phyloP scores from a whole-genome alignment of 2,888 invertebrate genomes.

The Trichogramma evanescens region DNA sequence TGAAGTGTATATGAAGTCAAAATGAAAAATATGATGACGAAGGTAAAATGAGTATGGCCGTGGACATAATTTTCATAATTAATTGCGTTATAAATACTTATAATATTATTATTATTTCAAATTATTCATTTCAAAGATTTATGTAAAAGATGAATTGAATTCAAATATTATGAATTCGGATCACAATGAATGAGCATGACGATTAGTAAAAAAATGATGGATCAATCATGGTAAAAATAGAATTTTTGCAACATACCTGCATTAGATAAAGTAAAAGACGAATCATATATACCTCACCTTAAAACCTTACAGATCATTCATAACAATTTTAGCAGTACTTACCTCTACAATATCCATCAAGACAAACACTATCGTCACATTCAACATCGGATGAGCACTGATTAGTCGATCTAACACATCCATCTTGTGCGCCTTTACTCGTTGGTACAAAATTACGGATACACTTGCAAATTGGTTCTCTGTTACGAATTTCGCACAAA shows the following conservation, averaged over 20 bases:
- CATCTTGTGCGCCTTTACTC: slow-evolving; percentile 56
- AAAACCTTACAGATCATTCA: slow-evolving; percentile 13
- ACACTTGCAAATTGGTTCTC: slow-evolving; percentile 73
- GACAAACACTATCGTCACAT: slow-evolving; percentile 73
- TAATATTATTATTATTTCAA: too few species aligned
- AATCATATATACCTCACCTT: slow-evolving; percentile 10
- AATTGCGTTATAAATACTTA: too few species aligned
- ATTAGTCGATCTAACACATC: slow-evolving; percentile 65
- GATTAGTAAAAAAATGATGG: too few species aligned
- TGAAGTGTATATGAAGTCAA: too few species aligned
- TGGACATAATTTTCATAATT: too few species aligned
- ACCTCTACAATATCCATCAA: slow-evolving; percentile 73
- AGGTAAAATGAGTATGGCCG: too few species aligned
- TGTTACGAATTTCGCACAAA: slow-evolving; percentile 69
- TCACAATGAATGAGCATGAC: too few species aligned
- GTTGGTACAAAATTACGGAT: slow-evolving; percentile 68
- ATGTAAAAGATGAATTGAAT: too few species aligned
- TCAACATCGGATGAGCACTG: slow-evolving; percentile 66
- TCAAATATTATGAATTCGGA: too few species aligned
- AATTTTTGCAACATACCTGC: not conserved
- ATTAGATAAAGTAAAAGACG: slow-evolving; percentile 5
- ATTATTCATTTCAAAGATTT: too few species aligned
- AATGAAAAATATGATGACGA: too few species aligned
- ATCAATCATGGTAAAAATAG: slow-evolving; percentile 1
- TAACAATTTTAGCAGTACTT: slow-evolving; percentile 16